Conservation (phyloP, 37 sponge, comb jelly and placozoan genomes). For the Mnemiopsis leidyi region DNA sequence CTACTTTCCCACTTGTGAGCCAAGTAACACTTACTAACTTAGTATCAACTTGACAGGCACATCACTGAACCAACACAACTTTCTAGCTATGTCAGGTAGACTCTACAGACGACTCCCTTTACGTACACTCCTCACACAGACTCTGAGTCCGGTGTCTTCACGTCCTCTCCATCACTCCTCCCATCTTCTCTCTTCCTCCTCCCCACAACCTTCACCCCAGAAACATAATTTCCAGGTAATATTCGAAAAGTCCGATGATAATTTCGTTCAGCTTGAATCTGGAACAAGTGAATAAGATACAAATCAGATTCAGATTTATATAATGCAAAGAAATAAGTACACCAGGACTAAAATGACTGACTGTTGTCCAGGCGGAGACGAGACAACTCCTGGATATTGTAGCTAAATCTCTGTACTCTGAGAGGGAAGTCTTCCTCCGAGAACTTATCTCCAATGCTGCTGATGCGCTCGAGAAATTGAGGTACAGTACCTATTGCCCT, state of each 20-base stretch:
- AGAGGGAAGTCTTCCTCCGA: slow-evolving; percentile 70
- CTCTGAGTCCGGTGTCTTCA: not conserved
- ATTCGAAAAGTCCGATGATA: no score
- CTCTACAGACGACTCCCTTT: not conserved
- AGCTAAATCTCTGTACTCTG: slow-evolving; percentile 71
- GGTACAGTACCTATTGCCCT: no score
- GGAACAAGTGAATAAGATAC: no score
- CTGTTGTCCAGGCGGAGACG: slow-evolving; percentile 74
- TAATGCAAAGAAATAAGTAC: no score
- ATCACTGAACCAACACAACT: no score
- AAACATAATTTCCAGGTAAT: not conserved
- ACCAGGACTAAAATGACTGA: no score
- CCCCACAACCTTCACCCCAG: not conserved
- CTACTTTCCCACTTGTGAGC: no score
- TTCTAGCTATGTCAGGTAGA: not conserved
- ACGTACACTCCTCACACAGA: not conserved
- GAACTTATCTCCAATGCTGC: slow-evolving; percentile 72
- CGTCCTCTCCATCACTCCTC: not conserved
- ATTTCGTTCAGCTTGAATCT: no score
- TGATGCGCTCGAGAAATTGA: slow-evolving; percentile 72
- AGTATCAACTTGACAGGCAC: no score
- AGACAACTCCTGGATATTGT: slow-evolving; percentile 72
- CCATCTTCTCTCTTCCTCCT: not conserved
- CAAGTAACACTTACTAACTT: no score
- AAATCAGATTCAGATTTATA: no score